These are phyloP conservation scores for Conus ventricosus DNA, from an alignment of 1,140 invertebrate genomes.

Conservation along the genomic window DNA sequence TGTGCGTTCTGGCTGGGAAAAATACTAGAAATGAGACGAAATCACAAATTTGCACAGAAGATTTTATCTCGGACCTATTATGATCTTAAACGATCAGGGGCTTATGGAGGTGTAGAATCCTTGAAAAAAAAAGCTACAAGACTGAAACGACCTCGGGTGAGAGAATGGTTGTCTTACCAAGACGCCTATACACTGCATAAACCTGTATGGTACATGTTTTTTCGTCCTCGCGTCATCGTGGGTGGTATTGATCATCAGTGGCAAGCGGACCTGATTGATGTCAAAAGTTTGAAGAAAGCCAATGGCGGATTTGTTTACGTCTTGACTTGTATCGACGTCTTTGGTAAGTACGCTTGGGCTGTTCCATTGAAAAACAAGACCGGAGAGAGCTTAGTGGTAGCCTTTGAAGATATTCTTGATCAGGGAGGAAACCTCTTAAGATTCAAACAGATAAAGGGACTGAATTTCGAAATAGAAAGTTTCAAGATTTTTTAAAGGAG, in stretches of 20 bases:
- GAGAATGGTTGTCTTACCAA: slow-evolving; percentile 42
- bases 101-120: slow-evolving; percentile 11
- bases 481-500: slow-evolving; percentile 37
- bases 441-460: slow-evolving; percentile 37
- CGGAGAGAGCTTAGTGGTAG: slow-evolving; percentile 34
- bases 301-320: slow-evolving; percentile 75
- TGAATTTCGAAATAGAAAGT: slow-evolving; percentile 40
- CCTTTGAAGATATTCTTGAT: slow-evolving; percentile 57
- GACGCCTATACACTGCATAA: slow-evolving; percentile 43
- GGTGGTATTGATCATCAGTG: slow-evolving; percentile 67
- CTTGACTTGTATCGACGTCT: slow-evolving; percentile 75
- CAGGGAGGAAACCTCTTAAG: slow-evolving; percentile 1
- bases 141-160: not conserved
- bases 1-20: not conserved
- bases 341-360: slow-evolving; percentile 75
- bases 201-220: slow-evolving; percentile 32
- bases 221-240: slow-evolving; percentile 31
- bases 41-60: not conserved
- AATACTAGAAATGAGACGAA: not conserved
- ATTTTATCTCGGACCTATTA: not conserved
- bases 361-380: slow-evolving; percentile 76
- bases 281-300: slow-evolving; percentile 58
- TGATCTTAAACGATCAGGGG: not conserved
- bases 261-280: slow-evolving; percentile 71
- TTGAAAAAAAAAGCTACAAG: not conserved